Evolutionary conservation across 2,797 vertebrate species (phyloP), one percentile per base, ranked within the genome.

Genomic region (Artibeus lituratus): DNA sequence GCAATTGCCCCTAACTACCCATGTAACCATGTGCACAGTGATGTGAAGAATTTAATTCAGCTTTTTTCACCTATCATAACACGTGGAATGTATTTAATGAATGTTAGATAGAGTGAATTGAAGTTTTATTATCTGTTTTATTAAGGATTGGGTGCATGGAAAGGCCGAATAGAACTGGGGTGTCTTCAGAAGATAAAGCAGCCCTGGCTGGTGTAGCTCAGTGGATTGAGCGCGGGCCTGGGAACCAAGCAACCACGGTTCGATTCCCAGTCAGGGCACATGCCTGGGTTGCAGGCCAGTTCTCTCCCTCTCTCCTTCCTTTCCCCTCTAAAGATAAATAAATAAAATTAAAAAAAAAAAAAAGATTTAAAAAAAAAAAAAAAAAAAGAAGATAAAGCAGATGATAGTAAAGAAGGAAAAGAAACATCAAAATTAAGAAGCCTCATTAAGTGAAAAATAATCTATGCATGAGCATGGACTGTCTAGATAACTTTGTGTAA

Each of bases 81-180:
- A 65, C 72, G 76, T 92, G 92, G 81, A 81, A 92, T 76, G 35
- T 92, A 94, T 90, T 97, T 96, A 96, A 97, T 94, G 96, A 95
- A 96, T 95, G 76, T 95, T 94, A 81, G 87, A 96, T 97, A 96
- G 96, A 97, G 88, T 47, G 85, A 74, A 94, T 35, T 92, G 86
- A 92, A 94, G 67, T 93, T 94, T 95, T 93, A 94, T 96, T 90
- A 93, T 93, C 73, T 94, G 74, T 87, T 97, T 94, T 94, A 94
- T 93, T 95, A 94, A 89, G 96, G 85, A 84, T 85, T 94, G 76
- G 88, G 90, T 72, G 53, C 53, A 29, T 42, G 76, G 94, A 93
- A 91, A 81, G 65, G 76, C 76, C 87, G 35, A 77, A 24, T 37
- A 90, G 77, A 53, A 37, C 19, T 65, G 29, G 83, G 57, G 49